A percentile compares a stretch with the other conserved stretches of the same genome.
Evolutionary conservation across 1,140 invertebrate species (phyloP).

Genomic region (Zaprionus gabonicus): DNA sequence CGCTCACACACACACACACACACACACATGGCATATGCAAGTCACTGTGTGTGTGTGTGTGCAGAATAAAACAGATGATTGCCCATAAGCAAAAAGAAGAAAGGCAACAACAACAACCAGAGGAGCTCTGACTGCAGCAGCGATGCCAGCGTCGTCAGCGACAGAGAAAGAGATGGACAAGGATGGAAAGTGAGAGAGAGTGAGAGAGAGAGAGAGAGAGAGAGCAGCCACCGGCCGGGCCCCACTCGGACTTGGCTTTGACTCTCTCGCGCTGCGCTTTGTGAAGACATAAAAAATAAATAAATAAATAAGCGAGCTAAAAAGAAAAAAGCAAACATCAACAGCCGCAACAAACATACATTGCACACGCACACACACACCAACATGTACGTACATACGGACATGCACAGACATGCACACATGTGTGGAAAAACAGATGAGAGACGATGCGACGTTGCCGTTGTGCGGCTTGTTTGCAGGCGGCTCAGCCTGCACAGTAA

Average conservation of each 20-base stretch:
- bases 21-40: conserved; percentile 31
- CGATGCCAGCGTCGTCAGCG: conserved; percentile 26
- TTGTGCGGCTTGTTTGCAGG: conserved; percentile 56
- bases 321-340: conserved; percentile 67
- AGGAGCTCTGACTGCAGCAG: conserved; percentile 18
- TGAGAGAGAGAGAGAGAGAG: conserved; percentile 19
- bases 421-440: conserved; percentile 70
- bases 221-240: conserved; percentile 58
- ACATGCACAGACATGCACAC: conserved; percentile 10
- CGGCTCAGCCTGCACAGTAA: conserved; percentile 42
- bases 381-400: conserved; percentile 23
- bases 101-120: conserved; percentile 25
- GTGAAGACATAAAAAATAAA: conserved; percentile 71
- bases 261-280: conserved; percentile 52
- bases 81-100: conserved; percentile 74
- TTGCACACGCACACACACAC: conserved; percentile 35
- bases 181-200: not conserved
- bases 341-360: conserved; percentile 50
- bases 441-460: conserved; percentile 65
- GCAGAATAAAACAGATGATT: conserved; percentile 81
- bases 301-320: conserved; percentile 70
- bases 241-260: conserved; percentile 45
- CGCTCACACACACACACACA: conserved; percentile 13
- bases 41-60: conserved; percentile 40
- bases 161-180: conserved; percentile 4